Base-by-base conservation (phyloP, 2,888 invertebrate species). In the Cheiracanthium punctorium region DNA sequence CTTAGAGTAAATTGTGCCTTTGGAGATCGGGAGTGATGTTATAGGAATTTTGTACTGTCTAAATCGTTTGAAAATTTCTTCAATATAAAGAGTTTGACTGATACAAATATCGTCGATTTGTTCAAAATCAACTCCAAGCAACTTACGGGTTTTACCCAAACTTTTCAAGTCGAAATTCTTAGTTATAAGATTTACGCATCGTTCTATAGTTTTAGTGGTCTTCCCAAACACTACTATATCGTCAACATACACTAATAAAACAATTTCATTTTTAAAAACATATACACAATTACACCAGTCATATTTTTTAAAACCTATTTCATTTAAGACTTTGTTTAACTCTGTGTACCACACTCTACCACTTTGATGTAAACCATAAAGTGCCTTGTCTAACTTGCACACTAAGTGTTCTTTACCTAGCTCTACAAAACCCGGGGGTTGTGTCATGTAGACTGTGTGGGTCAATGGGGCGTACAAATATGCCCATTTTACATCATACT, bases 401-500 rank as follows among this genome's bases (percentile, higher is more conserved):
- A 41, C 41, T 10, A 10, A 41, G 14, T 41, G 8, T 41, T 41
- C 41, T 41, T 41, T 41, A 41, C 8, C 41, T 41, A 10, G 8
- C 14, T 10, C 14, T 10, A 8, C 8, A 41, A 41, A 41, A 41
- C 41, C 41, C 8, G 41, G 41, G 14, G 41, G 8, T 41, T 52
- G 52, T 5, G 14, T 14, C 14, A 41, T 10, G 14, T 41, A 10
- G 8, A 10, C 41, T 41, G 10, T 10, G 41, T 10, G 8, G 8
- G 14, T 10, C 14, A 37, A 12, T 37, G 37, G 5, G 24, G 67
- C 71, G 24, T 80, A 80, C 5, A 80, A 29, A 58, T 80, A 80
- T 20, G 72, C 80, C 52, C 72, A 72, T 58, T 80, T 80, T 72
- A 80, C 52, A 64, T 80, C 80, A 1, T 32, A 28, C 12, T 72